Conservation (phyloP, 1,140 invertebrate species). For the Dendrolimus kikuchii region DNA sequence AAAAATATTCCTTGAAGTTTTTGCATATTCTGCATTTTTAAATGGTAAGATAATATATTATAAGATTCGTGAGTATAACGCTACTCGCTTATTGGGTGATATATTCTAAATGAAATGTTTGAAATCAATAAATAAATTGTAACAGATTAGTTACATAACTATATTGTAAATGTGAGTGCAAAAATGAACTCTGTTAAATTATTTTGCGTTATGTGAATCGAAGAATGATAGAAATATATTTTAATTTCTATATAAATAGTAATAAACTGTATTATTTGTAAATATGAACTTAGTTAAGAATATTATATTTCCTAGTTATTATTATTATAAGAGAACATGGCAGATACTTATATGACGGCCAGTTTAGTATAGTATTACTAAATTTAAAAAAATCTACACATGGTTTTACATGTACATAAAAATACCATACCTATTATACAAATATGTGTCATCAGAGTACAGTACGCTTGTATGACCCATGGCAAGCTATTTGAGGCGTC, state of each 20-base stretch:
- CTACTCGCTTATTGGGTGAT: slow-evolving; percentile 70
- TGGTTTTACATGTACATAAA: slow-evolving; percentile 73
- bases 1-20: slow-evolving; percentile 67
- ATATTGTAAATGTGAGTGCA: slow-evolving; percentile 72
- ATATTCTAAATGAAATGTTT: slow-evolving; percentile 67
- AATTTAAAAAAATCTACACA: slow-evolving; percentile 72
- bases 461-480: slow-evolving; percentile 10
- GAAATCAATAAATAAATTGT: slow-evolving; percentile 54
- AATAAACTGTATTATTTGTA: slow-evolving; percentile 74
- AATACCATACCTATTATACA: slow-evolving; percentile 35
- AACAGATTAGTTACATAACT: slow-evolving; percentile 59
- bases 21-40: slow-evolving; percentile 71
- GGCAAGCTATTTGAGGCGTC: background rate
- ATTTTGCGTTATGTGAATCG: slow-evolving; percentile 73
- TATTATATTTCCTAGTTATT: slow-evolving; percentile 73
- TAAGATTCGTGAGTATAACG: slow-evolving; percentile 59
- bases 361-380: slow-evolving; percentile 74
- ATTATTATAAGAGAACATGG: slow-evolving; percentile 65
- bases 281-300: slow-evolving; percentile 71
- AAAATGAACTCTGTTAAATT: slow-evolving; percentile 73
- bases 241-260: slow-evolving; percentile 69
- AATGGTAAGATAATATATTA: slow-evolving; percentile 47
- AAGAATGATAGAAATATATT: slow-evolving; percentile 72
- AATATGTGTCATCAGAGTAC: slow-evolving; percentile 40
- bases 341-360: slow-evolving; percentile 74